These are phyloP conservation scores for Dicrostonyx torquatus DNA, from an alignment of 2,797 vertebrate species.

Conservation along the genomic window DNA sequence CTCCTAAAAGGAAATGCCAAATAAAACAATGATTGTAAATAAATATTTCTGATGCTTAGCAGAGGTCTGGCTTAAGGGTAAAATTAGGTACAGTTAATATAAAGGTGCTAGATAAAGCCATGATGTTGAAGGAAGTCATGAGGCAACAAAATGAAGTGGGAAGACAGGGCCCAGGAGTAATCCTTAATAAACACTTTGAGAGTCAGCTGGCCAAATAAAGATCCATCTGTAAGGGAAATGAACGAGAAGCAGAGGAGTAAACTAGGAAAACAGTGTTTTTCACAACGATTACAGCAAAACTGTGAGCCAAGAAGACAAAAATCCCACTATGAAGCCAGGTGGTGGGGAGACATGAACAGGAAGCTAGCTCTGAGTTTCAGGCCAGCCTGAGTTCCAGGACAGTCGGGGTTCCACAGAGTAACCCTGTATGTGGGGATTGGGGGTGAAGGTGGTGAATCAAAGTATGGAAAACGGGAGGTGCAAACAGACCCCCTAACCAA, in stretches of 20 bases:
- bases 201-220: background rate
- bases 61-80: background rate
- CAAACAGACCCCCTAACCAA: background rate
- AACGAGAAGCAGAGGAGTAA: background rate
- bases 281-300: background rate
- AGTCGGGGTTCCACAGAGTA: background rate
- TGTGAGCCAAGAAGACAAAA: background rate
- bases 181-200: background rate
- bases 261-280: background rate
- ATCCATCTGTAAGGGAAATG: background rate
- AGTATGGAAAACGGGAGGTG: background rate
- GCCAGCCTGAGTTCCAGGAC: background rate
- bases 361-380: background rate
- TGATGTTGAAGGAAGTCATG: background rate
- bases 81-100: background rate
- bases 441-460: background rate
- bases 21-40: background rate
- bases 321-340: background rate
- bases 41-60: background rate
- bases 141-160: background rate
- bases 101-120: background rate
- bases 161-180: background rate
- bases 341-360: background rate
- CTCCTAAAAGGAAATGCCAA: background rate
- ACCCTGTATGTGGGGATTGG: background rate